phyloP scores from a whole-genome alignment of 35 echinoderm and acorn worm species.

The Nesometra sesokonis region DNA sequence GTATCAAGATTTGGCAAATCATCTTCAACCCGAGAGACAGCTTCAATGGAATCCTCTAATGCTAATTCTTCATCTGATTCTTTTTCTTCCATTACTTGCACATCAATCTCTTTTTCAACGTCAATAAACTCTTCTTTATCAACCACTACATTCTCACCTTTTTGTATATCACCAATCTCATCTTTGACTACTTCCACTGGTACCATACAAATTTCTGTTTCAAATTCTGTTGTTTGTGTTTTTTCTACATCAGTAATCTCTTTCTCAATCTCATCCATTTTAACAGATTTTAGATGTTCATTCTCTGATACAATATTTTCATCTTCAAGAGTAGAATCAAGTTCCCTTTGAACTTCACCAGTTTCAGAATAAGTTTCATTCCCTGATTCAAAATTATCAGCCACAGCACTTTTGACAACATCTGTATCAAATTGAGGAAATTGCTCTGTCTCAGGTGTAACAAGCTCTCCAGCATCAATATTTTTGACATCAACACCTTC shows the following conservation, averaged over 20 bases:
- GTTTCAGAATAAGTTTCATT: not conserved
- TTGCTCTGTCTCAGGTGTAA: not conserved
- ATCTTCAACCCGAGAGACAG: constrained; percentile 5
- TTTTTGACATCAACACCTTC: not conserved
- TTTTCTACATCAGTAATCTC: not conserved
- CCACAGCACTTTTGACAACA: not conserved
- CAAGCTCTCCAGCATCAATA: not conserved
- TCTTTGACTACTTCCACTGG: not conserved
- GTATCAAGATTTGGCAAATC: not conserved
- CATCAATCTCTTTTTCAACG: constrained; percentile 14
- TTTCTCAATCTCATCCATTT: too few species aligned
- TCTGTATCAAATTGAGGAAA: not conserved
- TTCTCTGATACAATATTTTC: not conserved
- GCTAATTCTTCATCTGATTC: not conserved
- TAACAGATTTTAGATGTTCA: not conserved
- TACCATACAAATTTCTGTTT: not conserved
- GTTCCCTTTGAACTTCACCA: not conserved
- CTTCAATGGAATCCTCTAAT: not conserved
- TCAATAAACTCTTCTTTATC: not conserved
- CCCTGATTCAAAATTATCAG: not conserved
- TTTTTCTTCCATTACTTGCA: not conserved
- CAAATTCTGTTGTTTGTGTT: not conserved
- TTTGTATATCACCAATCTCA: not conserved
- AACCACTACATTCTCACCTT: not conserved
- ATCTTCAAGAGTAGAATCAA: not conserved